phyloP scores from a whole-genome alignment of 1,140 invertebrate genomes.

The Spodoptera frugiperda region DNA sequence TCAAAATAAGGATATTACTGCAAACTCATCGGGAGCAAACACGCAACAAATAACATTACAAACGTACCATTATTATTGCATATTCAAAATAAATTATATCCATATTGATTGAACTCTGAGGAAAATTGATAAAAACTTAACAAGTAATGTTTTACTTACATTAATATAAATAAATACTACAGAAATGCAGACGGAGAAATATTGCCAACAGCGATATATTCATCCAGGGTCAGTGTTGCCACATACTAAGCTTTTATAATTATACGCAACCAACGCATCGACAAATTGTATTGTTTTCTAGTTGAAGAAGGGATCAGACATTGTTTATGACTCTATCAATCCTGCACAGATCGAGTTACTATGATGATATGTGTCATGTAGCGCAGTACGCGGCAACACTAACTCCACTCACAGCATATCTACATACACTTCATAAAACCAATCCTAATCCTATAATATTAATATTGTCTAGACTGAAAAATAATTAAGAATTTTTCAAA shows the following conservation, averaged over 20 bases:
- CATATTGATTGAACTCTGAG: conserved; percentile 34
- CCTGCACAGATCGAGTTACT: no score
- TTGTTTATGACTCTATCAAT: no score
- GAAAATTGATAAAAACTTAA: conserved; percentile 46
- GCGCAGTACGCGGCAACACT: no score
- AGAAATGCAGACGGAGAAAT: conserved; percentile 36
- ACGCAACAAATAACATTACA: conserved; percentile 53
- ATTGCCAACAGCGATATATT: conserved; percentile 7
- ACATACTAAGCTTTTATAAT: no score
- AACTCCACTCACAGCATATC: conserved; percentile 5
- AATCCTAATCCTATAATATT: background rate
- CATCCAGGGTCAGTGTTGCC: background rate
- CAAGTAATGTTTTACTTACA: conserved; percentile 42
- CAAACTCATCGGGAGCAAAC: conserved; percentile 50
- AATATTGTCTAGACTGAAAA: background rate
- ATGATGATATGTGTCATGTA: no score
- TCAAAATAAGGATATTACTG: conserved; percentile 57
- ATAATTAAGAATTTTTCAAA: background rate
- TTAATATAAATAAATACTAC: conserved; percentile 40
- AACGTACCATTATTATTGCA: conserved; percentile 44
- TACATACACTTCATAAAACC: conserved; percentile 14
- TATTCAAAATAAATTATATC: conserved; percentile 38
- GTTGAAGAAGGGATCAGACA: no score
- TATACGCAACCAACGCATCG: no score
- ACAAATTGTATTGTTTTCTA: no score